Conservation (phyloP, 2,888 invertebrate species). For the Drosophila vallismaia region DNA sequence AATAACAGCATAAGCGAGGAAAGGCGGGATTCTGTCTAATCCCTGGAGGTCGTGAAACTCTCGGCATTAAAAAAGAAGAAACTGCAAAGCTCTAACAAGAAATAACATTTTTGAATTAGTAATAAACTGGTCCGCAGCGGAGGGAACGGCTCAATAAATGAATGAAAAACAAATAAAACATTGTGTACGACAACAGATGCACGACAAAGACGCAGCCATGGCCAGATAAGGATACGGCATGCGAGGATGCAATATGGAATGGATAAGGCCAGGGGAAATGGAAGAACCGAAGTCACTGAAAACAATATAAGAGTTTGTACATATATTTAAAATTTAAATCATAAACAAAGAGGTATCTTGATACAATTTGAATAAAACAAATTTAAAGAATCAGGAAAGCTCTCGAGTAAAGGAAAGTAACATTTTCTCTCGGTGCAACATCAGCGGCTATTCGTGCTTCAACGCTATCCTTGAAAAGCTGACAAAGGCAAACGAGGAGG, state of each 20-base stretch:
- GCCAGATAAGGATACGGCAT: constrained; percentile 10
- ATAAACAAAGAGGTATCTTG: too few species aligned
- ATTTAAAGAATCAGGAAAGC: background rate
- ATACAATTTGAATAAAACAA: constrained; percentile 6
- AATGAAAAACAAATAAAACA: constrained; percentile 65
- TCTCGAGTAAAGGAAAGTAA: background rate
- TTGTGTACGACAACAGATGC: constrained; percentile 42
- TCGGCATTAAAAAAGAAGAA: constrained; percentile 23
- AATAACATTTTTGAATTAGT: constrained; percentile 76
- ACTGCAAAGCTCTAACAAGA: constrained; percentile 61
- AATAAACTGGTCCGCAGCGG: constrained; percentile 67
- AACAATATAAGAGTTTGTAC: constrained; percentile 6
- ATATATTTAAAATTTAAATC: too few species aligned
- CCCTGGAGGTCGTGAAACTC: constrained; percentile 47
- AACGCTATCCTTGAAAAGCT: constrained; percentile 27
- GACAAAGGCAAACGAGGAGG: constrained; percentile 42
- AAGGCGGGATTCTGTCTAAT: constrained; percentile 48
- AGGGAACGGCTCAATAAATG: constrained; percentile 63
- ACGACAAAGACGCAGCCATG: constrained; percentile 34
- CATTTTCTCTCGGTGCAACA: constrained; percentile 16
- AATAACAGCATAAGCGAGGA: constrained; percentile 7
- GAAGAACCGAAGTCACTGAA: constrained; percentile 33
- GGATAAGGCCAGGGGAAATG: constrained; percentile 51
- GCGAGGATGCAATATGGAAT: constrained; percentile 32
- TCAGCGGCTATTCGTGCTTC: constrained; percentile 27